These are phyloP conservation scores for Solenodon paradoxus DNA, from an alignment of 2,113 vertebrate genomes.

Conservation along the genomic window DNA sequence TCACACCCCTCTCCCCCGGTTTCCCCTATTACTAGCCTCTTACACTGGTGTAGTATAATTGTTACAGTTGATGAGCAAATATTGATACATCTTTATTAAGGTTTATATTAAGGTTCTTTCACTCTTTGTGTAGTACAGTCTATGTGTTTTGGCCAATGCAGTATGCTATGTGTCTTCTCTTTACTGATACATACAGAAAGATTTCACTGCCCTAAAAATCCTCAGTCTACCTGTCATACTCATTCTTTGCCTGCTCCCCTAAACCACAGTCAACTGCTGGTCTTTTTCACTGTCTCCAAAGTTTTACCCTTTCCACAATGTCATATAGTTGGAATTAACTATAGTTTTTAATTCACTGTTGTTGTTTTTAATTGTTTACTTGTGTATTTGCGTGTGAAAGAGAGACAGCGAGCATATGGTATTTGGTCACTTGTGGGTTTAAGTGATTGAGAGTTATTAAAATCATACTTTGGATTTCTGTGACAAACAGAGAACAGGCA, in stretches of 20 bases:
- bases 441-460: not conserved
- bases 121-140: not conserved
- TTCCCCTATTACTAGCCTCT: not conserved
- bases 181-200: not conserved
- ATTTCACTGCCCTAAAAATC: not conserved
- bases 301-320: not conserved
- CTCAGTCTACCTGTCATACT: not conserved
- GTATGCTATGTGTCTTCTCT: not conserved
- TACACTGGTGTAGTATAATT: not conserved
- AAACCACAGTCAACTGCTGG: not conserved
- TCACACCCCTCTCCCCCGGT: too few relatives aligned
- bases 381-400: not conserved
- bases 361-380: not conserved
- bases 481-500: not conserved
- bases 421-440: constrained; percentile 8
- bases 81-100: not conserved
- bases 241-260: not conserved
- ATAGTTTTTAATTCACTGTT: not conserved
- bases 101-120: not conserved
- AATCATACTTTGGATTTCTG: not conserved
- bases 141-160: not conserved
- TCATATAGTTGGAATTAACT: not conserved
- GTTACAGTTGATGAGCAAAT: not conserved
- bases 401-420: not conserved
- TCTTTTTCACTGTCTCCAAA: too few relatives aligned